Conservation (phyloP, 2,797 vertebrate genomes). For the Leucoraja ocellata region DNA sequence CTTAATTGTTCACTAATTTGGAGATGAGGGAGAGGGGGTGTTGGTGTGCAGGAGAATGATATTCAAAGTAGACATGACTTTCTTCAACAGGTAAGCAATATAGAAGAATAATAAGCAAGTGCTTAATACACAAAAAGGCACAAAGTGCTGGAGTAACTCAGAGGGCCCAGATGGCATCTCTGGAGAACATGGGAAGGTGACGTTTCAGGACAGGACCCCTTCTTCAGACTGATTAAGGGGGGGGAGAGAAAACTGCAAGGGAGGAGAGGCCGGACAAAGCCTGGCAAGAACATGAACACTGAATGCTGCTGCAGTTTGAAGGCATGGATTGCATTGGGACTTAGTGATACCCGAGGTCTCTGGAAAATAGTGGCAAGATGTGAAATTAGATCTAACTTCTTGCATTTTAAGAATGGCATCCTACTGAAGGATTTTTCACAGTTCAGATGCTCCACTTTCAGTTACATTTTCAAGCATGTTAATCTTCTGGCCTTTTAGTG, state of each 20-base stretch:
- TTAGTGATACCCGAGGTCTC: neutral
- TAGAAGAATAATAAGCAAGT: too few species aligned
- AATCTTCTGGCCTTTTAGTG: neutral
- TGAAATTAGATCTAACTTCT: neutral
- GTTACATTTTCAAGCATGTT: neutral
- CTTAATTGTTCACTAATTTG: neutral
- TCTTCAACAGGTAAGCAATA: neutral
- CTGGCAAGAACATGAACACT: neutral
- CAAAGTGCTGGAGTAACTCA: too few species aligned
- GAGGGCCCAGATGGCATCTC: too few species aligned
- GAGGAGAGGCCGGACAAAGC: too few species aligned
- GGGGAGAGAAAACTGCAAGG: too few species aligned
- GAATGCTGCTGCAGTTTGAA: neutral
- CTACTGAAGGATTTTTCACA: neutral
- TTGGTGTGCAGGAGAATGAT: neutral
- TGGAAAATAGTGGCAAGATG: too few species aligned
- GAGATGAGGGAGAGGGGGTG: neutral
- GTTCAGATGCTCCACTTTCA: neutral
- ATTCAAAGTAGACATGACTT: neutral
- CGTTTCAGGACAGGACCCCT: too few species aligned
- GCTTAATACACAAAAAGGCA: too few species aligned
- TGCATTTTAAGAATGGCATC: neutral
- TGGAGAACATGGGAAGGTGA: too few species aligned
- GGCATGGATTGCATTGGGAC: neutral
- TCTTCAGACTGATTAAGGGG: too few species aligned